Evolutionary conservation across 2,888 invertebrate genomes (phyloP).

Genomic region (Hyppa rectilinea): DNA sequence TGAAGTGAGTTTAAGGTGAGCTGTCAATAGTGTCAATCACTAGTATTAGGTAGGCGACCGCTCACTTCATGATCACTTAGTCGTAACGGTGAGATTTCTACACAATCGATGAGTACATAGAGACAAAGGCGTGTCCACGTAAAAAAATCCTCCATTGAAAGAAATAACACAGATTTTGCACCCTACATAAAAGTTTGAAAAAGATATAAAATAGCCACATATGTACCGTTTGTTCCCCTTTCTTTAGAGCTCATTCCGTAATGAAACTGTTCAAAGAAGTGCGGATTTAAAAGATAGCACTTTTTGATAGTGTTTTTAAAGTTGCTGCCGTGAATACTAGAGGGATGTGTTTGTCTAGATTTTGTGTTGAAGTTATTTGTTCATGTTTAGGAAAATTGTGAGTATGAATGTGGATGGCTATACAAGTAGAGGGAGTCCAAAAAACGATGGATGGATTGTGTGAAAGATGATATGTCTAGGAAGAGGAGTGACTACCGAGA

Average conservation of each 20-base stretch:
- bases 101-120: too few relatives aligned
- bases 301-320: constrained; percentile 50
- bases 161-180: constrained; percentile 32
- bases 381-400: too few relatives aligned
- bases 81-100: too few relatives aligned
- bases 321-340: constrained; percentile 12
- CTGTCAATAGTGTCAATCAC: too few relatives aligned
- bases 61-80: too few relatives aligned
- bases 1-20: too few relatives aligned
- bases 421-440: too few relatives aligned
- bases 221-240: constrained; percentile 22
- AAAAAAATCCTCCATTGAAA: background rate
- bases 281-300: constrained; percentile 59
- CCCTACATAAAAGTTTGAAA: constrained; percentile 26
- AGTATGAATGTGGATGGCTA: too few relatives aligned
- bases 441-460: too few relatives aligned
- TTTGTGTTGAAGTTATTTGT: background rate
- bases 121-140: background rate
- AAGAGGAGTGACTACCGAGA: too few relatives aligned
- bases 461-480: too few relatives aligned
- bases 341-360: constrained; percentile 2
- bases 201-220: constrained; percentile 39
- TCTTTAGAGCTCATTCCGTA: constrained; percentile 53
- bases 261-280: constrained; percentile 57
- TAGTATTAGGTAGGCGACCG: too few relatives aligned